Evolutionary conservation across 2,888 invertebrate genomes (phyloP), one percentile per base, ranked within the genome.

Genomic region (Dolomedes plantarius): DNA sequence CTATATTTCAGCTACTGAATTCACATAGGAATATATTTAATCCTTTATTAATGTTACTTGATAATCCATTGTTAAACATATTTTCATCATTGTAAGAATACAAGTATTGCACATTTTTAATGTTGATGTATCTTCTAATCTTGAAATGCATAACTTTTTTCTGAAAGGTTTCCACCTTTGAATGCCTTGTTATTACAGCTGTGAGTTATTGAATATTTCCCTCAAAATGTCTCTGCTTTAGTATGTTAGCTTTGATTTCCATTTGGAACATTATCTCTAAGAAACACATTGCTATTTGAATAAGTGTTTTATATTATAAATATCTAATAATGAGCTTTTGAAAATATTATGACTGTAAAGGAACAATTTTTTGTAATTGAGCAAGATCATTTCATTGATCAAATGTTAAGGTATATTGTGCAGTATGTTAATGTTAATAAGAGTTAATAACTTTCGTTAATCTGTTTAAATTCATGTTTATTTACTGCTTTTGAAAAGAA

Each of bases 31-130:
- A 68, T 50, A 31, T 81, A 69, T 81, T 68, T 73, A 73, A 29
- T 56, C 68, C 73, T 74, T 81, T 74, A 81, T 81, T 81, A 81
- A 81, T 74, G 74, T 74, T 81, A 81, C 80, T 68, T 65, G 72
- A 73, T 74, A 69, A 73, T 81, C 28, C 68, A 74, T 67, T 69
- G 68, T 74, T 81, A 46, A 80, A 74, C 56, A 81, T 74, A 81
- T 81, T 81, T 74, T 73, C 73, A 73, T 56, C 65, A 50, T 68
- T 65, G 62, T 74, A 74, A 81, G 62, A 67, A 46, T 74, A 72
- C 62, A 74, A 68, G 39, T 81, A 72, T 32, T 81, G 74, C 81
- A 81, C 81, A 81, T 80, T 80, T 80, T 80, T 71, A 78, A 69
- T 69, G 65, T 65, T 71, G 71, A 41, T 69, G 68, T 64, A 79